Evolutionary conservation across 2,888 invertebrate genomes (phyloP).

Genomic region (Ormyrus nitidulus): DNA sequence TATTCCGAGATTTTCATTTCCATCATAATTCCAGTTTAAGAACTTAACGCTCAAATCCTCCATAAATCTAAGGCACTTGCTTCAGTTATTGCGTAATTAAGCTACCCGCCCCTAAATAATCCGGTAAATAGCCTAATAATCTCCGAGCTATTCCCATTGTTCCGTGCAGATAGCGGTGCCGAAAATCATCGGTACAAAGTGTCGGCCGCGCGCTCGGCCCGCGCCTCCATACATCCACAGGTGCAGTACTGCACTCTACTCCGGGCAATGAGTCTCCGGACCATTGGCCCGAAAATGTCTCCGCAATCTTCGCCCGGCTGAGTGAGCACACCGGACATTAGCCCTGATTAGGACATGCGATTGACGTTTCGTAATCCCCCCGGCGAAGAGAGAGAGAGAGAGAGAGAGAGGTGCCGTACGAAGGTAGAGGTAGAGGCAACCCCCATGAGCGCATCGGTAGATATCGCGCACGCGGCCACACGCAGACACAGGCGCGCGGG

Average conservation of each 20-base stretch:
- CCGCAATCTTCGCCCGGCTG: conserved; percentile 56
- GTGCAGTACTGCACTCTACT: conserved; percentile 9
- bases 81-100: background rate
- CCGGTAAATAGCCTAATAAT: background rate
- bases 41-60: too few species aligned
- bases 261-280: conserved; percentile 37
- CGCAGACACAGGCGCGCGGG: background rate
- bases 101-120: background rate
- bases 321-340: conserved; percentile 63
- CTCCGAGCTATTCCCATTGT: background rate
- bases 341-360: conserved; percentile 67
- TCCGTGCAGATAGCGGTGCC: background rate
- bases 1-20: too few species aligned
- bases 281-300: conserved; percentile 52
- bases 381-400: conserved; percentile 48
- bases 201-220: background rate
- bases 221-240: background rate
- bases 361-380: conserved; percentile 65
- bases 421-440: conserved; percentile 39
- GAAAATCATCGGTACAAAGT: conserved; percentile 36
- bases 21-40: too few species aligned
- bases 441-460: conserved; percentile 58
- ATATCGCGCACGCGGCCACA: conserved; percentile 24
- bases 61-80: too few species aligned
- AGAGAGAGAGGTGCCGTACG: background rate